Evolutionary conservation across 2,888 invertebrate genomes (phyloP), one percentile per base, ranked within the genome.

Genomic region (Eugnorisma glareosa): DNA sequence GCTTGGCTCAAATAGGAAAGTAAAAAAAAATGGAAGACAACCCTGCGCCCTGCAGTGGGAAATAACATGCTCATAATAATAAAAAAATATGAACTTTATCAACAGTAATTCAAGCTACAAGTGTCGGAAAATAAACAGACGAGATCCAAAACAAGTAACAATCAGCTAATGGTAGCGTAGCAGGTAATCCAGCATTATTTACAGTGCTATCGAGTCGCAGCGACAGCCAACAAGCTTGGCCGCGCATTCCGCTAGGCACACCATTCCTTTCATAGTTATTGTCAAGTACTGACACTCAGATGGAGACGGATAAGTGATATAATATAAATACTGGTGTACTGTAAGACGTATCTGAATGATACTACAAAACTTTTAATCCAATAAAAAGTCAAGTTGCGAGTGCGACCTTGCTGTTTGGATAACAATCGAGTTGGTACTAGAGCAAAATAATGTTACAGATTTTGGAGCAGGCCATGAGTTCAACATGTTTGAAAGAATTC

Each of bases 101-200:
- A n/a, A 73, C 7, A 43, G 18, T 15, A 15, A 40, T 51, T 48
- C 24, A 43, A 66, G n/a, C 15, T 35, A 21, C 10, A 59, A 48
- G 11, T 28, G 28, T 15, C 28, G 15, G 21, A 48, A 68, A 81
- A 59, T 43, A 75, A 51, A 68, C 57, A 68, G 63, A 28, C 24
- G 28, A 75, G 67, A 45, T 21, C 5, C 67, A n/a, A 51, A 71
- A 28, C n/a, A 79, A 54, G 28, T 61, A 43, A 86, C 85, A 95
- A 95, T 95, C 94, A 93, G 90, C 89, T 95, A 95, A 95, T 95
- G 94, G 92, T 82, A 81, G 40, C 40, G 18, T 28, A 1, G 92
- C 89, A 91, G 88, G 93, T 85, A 64, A 88, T 84, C 92, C 91
- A 81, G 87, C 78, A 79, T 88, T 95, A 91, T 95, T 95, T 95